Evolutionary conservation across 2,888 invertebrate species (phyloP), one percentile per base, ranked within the genome.

Genomic region (Xanthorhoe designata): DNA sequence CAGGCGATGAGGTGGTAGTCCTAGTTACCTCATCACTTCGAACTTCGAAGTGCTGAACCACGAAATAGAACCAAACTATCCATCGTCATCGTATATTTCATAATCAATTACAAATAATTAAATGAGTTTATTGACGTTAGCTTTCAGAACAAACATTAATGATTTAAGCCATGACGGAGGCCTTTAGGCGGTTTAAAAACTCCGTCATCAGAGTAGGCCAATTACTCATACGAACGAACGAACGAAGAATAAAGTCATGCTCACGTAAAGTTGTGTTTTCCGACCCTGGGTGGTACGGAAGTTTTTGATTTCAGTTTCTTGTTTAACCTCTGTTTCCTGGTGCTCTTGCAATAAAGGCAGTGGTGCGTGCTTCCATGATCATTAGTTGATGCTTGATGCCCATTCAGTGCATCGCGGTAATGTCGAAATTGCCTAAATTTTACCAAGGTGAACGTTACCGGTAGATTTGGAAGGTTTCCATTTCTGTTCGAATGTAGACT

Each of bases 281-380:
- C 53, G 49, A 17, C 58, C 35, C n/a, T 58, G 58, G n/a, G 38
- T 15, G 24, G 24, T 62, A 19, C 57, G 52, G 63, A 63, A 47
- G 57, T 52, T 19, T 38, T 58, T 7, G 42, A 52, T 35, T 47
- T 32, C 29, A 5, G 54, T 58, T 54, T 56, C 35, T 61, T 58
- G 51, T 47, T 67, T 52, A 55, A 62, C 62, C 50, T 54, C 52
- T 32, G 82, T 71, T 86, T 89, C 90, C 91, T 87, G 72, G 74
- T 78, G 72, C 73, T 61, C 38, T 84, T 82, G 81, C 81, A 81
- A 83, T 79, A 79, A 66, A 78, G 56, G 83, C 90, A 78, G 74
- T 86, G 85, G 81, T 83, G 83, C 91, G 87, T 86, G 79, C 79
- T 87, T 90, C 91, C 91, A 86, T 84, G 67, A 78, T 81, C 81